Evolutionary conservation across 2,797 vertebrate genomes (phyloP).

Genomic region (Periophthalmus magnuspinnatus): DNA sequence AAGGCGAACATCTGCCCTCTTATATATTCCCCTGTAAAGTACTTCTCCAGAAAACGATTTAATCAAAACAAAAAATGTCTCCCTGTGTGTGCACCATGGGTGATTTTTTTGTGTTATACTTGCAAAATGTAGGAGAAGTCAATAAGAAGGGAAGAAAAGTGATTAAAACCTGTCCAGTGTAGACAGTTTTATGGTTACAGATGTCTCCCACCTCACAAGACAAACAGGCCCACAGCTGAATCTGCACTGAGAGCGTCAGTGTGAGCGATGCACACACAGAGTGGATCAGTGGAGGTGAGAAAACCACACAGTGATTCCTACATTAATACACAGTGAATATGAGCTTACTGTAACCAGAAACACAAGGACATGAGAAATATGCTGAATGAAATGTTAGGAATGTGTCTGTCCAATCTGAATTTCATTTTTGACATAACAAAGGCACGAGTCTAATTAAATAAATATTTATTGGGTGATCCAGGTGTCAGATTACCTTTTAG

Average conservation of each 20-base stretch:
- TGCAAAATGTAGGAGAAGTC: slow-evolving; percentile 38
- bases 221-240: slow-evolving; percentile 61
- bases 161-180: slow-evolving; percentile 41
- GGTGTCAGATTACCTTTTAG: slow-evolving; percentile 19
- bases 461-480: slow-evolving; percentile 21
- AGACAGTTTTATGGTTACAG: slow-evolving; percentile 66
- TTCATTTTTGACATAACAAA: slow-evolving; percentile 14
- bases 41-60: slow-evolving; percentile 16
- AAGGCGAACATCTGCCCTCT: background rate
- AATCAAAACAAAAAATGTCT: slow-evolving; percentile 30
- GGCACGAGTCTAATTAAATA: slow-evolving; percentile 33
- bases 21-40: slow-evolving; percentile 15
- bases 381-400: slow-evolving; percentile 56
- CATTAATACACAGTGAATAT: slow-evolving; percentile 51
- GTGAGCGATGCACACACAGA: slow-evolving; percentile 29
- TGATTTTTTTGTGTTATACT: slow-evolving; percentile 59
- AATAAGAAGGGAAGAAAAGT: slow-evolving; percentile 33
- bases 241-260: slow-evolving; percentile 45
- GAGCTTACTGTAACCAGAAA: slow-evolving; percentile 54
- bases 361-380: slow-evolving; percentile 53
- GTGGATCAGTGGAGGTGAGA: slow-evolving; percentile 61
- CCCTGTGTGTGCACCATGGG: slow-evolving; percentile 65
- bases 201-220: slow-evolving; percentile 52
- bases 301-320: slow-evolving; percentile 40
- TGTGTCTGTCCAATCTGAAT: slow-evolving; percentile 11